Base-by-base conservation (phyloP, 2,113 vertebrate species). In the Prionailurus viverrinus region DNA sequence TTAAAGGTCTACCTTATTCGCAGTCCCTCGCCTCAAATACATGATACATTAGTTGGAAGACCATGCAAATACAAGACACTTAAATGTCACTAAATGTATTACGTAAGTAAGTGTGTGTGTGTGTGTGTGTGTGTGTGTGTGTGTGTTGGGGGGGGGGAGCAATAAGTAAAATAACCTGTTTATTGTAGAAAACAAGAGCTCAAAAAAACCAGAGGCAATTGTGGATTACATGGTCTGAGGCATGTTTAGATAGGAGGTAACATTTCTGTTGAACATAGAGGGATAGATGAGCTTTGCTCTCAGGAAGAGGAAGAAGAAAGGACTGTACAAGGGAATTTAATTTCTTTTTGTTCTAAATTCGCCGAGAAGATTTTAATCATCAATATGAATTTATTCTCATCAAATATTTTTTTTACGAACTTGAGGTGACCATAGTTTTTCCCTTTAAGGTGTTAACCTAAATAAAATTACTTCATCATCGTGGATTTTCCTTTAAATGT, bases 341-440 rank as follows among this genome's bases (percentile, higher is more conserved):
- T 82, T 88, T 74, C 33, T 31, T 76, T 3, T n/a, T 53, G 19
- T 89, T 93, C 18, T 83, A 25, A 78, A 33, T 41, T 53, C 85
- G 12, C 51, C 71, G 31, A 78, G n/a, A 78, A 23, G 16, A n/a
- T 90, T 90, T 73, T 41, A 65, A 85, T n/a, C 12, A 45, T 31
- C 80, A 55, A 51, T 53, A 63, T 11, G 3, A 21, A 84, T 79
- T 53, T 63, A 76, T 51, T 78, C 88, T 63, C 23, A 69, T 84
- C 15, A 93, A 29, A n/a, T 78, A 21, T 63, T 94, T 95, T 95
- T 78, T 78, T 78, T 61, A 21, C 53, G 55, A 51, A 71, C 71
- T 85, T 71, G 91, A 66, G 51, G 39, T 68, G 21, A 27, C 36
- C 4, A 1, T 93, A 14, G 25, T 84, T 89, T 69, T 83, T 68